A percentile compares a stretch with the other conserved stretches of the same genome.
Evolutionary conservation across 2,888 invertebrate species (phyloP).

Genomic region (Dromius quadrimaculatus): DNA sequence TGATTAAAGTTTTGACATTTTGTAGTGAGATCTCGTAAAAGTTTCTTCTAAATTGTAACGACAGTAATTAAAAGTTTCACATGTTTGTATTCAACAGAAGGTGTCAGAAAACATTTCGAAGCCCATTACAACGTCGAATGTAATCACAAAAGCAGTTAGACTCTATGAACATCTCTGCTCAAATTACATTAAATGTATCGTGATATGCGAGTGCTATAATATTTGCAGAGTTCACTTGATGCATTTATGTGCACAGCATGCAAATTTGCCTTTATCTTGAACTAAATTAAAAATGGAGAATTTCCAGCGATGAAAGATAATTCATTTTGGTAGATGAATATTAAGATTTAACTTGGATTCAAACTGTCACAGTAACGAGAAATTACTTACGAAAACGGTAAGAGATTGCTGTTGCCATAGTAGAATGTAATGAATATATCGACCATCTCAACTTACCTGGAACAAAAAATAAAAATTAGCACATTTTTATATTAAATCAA

Average conservation of each 20-base stretch:
- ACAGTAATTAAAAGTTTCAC: background rate
- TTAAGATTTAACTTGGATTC: background rate
- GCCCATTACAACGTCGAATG: constrained; percentile 49
- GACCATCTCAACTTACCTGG: constrained; percentile 20
- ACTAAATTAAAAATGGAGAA: no score
- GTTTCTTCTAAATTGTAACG: no score
- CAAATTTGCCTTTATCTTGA: no score
- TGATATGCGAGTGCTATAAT: constrained; percentile 33
- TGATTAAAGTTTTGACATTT: no score
- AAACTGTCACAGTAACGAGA: background rate
- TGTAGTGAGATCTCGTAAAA: no score
- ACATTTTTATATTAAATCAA: no score
- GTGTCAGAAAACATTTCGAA: constrained; percentile 45
- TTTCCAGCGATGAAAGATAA: constrained; percentile 19
- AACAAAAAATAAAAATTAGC: constrained; percentile 3
- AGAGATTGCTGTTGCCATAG: no score
- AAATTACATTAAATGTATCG: constrained; percentile 46
- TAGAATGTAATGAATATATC: background rate
- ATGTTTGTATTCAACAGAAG: constrained; percentile 11
- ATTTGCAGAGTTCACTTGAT: constrained; percentile 24
- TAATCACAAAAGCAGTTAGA: constrained; percentile 47
- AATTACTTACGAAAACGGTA: constrained; percentile 6
- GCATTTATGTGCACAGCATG: constrained; percentile 25
- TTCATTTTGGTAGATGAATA: constrained; percentile 6
- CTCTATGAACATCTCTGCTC: constrained; percentile 43